Evolutionary conservation across 2,797 vertebrate genomes (phyloP), one percentile per base, ranked within the genome.

Genomic region (Psittacula derbiana): DNA sequence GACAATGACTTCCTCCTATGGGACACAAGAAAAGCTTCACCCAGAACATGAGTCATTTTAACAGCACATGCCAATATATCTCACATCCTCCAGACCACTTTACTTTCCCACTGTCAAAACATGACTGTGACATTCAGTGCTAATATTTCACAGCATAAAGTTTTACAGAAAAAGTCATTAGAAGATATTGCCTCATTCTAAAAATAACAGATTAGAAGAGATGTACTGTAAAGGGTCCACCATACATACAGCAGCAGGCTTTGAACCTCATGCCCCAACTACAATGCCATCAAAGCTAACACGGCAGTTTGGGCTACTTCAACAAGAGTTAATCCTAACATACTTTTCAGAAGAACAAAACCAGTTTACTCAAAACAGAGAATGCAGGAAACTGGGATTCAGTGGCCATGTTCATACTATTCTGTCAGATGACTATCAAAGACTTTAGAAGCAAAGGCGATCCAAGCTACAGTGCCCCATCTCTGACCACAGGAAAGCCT

Each of bases 361-460:
- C 8, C n/a, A 62, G 7, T 40, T 81, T 25, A 61, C 14, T 9
- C 5, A 69, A 23, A 74, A 25, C 16, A 83, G 41, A 76, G 38
- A 85, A 74, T 0, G 7, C 46, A 78, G 43, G 30, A 53, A 78
- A 55, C 16, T 12, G 2, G 31, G 23, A 71, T 50, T 61, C 2
- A 0, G 41, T 2, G 2, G 28, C 66, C n/a, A 67, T 8, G 44
- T 46, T 61, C 1, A 0, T 28, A 12, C 25, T 53, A 0, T 19
- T 86, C 57, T 83, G 47, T 16, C 52, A 80, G 47, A 40, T 43
- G 44, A 71, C 21, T 5, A 46, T 10, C n/a, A 17, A 74, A 67
- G 52, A 49, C 41, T 43, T 90, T 2, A 1, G 24, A 24, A 70
- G 12, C 6, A 38, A 83, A 52, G 41, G 23, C 3, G 4, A 92